A percentile compares a stretch with the other conserved stretches of the same genome.
Conservation (phyloP, 2,888 invertebrate genomes). For the Linnaemya vulpina region DNA sequence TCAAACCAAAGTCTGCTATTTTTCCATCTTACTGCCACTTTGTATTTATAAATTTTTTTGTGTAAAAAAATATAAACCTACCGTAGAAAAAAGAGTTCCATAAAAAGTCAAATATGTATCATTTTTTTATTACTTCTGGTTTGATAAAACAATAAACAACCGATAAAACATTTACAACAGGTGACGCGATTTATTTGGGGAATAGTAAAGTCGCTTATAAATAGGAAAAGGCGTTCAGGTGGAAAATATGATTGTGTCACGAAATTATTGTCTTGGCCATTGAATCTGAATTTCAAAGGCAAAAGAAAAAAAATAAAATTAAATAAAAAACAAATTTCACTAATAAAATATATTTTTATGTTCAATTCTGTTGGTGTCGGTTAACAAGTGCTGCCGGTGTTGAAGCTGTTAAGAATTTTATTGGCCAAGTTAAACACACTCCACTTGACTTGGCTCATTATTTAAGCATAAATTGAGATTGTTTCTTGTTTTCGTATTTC, state of each 20-base stretch:
- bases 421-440: slow-evolving; percentile 63
- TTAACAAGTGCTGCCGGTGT: not conserved
- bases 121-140: not conserved
- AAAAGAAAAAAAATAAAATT: slow-evolving; percentile 46
- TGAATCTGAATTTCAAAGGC: slow-evolving; percentile 58
- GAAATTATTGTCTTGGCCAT: slow-evolving; percentile 51
- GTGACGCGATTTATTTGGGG: slow-evolving; percentile 37
- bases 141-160: slow-evolving; percentile 45
- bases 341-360: slow-evolving; percentile 66
- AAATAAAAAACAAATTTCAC: slow-evolving; percentile 49
- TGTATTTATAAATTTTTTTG: not conserved
- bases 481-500: slow-evolving; percentile 1
- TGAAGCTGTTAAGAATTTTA: slow-evolving; percentile 38
- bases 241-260: slow-evolving; percentile 60
- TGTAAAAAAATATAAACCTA: not conserved
- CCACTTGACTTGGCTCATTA: slow-evolving; percentile 61
- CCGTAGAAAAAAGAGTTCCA: not conserved
- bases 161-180: slow-evolving; percentile 57
- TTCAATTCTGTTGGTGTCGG: slow-evolving; percentile 15
- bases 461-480: slow-evolving; percentile 65
- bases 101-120: not conserved
- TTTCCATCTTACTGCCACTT: no score
- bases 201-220: not conserved
- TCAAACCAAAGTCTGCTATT: no score
- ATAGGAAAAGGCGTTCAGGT: slow-evolving; percentile 51